phyloP scores from a whole-genome alignment of 2,888 invertebrate genomes.

The Zygaena filipendulae region DNA sequence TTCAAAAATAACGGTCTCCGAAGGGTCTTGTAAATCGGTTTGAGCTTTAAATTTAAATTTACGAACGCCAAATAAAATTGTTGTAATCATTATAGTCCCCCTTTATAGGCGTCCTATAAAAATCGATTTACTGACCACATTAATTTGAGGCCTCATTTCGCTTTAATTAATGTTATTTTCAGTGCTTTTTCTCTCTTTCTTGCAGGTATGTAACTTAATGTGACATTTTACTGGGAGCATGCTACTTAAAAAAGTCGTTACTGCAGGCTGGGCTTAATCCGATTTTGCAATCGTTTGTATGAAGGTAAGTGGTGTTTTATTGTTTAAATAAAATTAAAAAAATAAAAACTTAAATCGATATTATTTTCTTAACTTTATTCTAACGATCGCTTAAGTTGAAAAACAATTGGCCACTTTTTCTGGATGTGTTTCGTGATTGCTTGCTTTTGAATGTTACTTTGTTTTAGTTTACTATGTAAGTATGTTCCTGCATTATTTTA shows the following conservation, averaged over 20 bases:
- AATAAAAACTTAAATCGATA: no score
- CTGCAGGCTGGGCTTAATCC: background rate
- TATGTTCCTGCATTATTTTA: no score
- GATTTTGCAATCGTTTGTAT: background rate
- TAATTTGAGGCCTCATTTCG: slow-evolving; percentile 18
- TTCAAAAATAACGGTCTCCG: slow-evolving; percentile 12
- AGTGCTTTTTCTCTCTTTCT: slow-evolving; percentile 25
- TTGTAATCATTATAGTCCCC: slow-evolving; percentile 19
- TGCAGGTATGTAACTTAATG: slow-evolving; percentile 32
- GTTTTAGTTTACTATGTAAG: no score
- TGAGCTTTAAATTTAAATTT: slow-evolving; percentile 18
- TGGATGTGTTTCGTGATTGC: no score
- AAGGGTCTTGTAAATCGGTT: slow-evolving; percentile 13
- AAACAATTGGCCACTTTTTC: no score
- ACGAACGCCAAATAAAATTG: slow-evolving; percentile 25
- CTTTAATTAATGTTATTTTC: slow-evolving; percentile 28
- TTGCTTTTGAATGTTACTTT: no score
- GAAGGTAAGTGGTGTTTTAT: background rate
- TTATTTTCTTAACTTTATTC: no score
- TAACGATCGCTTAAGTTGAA: no score
- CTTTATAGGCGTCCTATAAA: slow-evolving; percentile 25
- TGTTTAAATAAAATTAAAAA: no score
- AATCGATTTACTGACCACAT: slow-evolving; percentile 24
- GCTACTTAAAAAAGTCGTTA: slow-evolving; percentile 17
- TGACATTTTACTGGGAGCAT: slow-evolving; percentile 13